These are phyloP conservation scores for Cosmia pyralina DNA, from an alignment of 2,888 invertebrate genomes.

Conservation along the genomic window DNA sequence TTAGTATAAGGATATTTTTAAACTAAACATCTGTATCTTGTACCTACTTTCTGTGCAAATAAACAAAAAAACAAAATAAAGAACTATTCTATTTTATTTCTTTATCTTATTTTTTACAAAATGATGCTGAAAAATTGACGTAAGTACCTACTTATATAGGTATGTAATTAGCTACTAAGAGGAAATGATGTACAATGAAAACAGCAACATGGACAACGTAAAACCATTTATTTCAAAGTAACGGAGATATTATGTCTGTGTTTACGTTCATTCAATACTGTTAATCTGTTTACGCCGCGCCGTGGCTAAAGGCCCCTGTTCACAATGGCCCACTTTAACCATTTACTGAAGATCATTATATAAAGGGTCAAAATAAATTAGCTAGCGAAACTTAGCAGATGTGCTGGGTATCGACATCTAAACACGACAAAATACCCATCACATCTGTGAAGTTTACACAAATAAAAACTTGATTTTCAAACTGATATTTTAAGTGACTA, in stretches of 20 bases:
- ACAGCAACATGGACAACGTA: conserved; percentile 17
- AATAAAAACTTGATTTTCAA: no score
- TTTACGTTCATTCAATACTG: conserved; percentile 34
- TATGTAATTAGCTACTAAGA: not conserved
- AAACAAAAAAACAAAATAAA: no score
- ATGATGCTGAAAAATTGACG: not conserved
- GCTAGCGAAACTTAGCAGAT: no score
- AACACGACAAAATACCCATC: no score
- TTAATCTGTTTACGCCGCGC: conserved; percentile 16
- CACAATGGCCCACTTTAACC: conserved; percentile 36
- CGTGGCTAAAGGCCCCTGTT: conserved; percentile 18
- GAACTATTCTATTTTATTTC: no score
- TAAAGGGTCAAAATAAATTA: no score
- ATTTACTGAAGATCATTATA: conserved; percentile 11
- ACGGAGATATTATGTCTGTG: conserved; percentile 10
- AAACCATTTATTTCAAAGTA: conserved; percentile 46
- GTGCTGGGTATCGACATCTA: no score
- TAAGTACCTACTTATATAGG: not conserved
- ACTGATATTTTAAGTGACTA: no score
- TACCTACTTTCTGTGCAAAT: no score
- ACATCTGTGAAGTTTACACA: no score
- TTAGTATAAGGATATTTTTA: no score
- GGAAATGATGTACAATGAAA: conserved; percentile 17
- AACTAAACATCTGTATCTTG: no score
- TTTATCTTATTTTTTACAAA: not conserved